Evolutionary conservation across 2,797 vertebrate genomes (phyloP).

Genomic region (Sebastes steindachneri): DNA sequence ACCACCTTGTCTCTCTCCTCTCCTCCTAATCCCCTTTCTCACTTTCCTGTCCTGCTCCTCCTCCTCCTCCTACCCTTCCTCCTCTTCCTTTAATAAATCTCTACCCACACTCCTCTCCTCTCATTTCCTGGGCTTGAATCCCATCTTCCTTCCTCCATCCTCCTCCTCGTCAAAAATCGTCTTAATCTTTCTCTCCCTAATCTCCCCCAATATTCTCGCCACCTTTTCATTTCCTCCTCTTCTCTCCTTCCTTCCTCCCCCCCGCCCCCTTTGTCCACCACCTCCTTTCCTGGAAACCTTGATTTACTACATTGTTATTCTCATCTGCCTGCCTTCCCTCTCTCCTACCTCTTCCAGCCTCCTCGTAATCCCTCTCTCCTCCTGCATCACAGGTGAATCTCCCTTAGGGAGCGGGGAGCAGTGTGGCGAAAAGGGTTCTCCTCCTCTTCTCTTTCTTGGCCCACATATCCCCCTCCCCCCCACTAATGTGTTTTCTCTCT

Average conservation of each 20-base stretch:
- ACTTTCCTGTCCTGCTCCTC: slow-evolving; percentile 16
- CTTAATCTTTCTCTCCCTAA: slow-evolving; percentile 12
- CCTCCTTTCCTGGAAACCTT: background rate
- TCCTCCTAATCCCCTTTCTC: background rate
- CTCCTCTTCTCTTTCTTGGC: slow-evolving; percentile 37
- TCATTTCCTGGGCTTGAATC: slow-evolving; percentile 13
- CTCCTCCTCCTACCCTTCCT: background rate
- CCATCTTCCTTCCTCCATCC: slow-evolving; percentile 8
- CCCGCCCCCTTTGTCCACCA: background rate
- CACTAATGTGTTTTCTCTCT: slow-evolving; percentile 65
- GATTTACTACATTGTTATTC: background rate
- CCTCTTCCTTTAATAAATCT: slow-evolving; percentile 12
- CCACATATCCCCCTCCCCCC: slow-evolving; percentile 9
- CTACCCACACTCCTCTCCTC: background rate
- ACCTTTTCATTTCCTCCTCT: slow-evolving; percentile 14
- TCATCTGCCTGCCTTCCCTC: background rate
- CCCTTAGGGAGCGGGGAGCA: slow-evolving; percentile 30
- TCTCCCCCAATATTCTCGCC: slow-evolving; percentile 11
- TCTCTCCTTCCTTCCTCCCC: background rate
- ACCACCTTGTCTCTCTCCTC: slow-evolving; percentile 28
- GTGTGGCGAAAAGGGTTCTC: slow-evolving; percentile 4
- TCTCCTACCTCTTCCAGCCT: slow-evolving; percentile 9
- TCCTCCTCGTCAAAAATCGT: slow-evolving; percentile 6
- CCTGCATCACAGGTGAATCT: slow-evolving; percentile 50
- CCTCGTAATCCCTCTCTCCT: slow-evolving; percentile 43